These are phyloP conservation scores for Apodemia zela DNA, from an alignment of 2,888 invertebrate species.

Conservation along the genomic window DNA sequence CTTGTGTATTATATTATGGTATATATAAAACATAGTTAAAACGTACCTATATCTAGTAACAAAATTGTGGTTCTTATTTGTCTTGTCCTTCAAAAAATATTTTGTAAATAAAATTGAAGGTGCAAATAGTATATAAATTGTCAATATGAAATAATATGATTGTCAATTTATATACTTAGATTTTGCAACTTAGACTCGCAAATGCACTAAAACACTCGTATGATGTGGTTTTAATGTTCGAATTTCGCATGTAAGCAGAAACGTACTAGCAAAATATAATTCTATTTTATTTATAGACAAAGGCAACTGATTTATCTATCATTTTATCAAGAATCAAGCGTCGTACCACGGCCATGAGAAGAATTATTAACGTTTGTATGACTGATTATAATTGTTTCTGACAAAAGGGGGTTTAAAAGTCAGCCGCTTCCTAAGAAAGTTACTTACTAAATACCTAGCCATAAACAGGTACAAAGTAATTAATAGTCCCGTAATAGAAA, in stretches of 20 bases:
- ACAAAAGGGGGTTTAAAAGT: slow-evolving; percentile 20
- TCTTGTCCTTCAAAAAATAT: too few relatives aligned
- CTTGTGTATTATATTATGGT: too few relatives aligned
- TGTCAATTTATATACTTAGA: neutral
- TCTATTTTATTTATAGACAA: slow-evolving; percentile 25
- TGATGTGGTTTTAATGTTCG: neutral
- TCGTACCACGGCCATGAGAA: slow-evolving; percentile 16
- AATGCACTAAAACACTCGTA: neutral
- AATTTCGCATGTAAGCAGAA: slow-evolving; percentile 19
- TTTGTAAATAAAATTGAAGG: too few relatives aligned
- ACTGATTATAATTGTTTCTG: slow-evolving; percentile 21
- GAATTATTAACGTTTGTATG: slow-evolving; percentile 12
- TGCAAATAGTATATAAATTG: too few relatives aligned
- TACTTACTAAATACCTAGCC: slow-evolving; percentile 31
- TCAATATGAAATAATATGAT: neutral
- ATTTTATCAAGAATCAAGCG: slow-evolving; percentile 8
- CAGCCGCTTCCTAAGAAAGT: slow-evolving; percentile 22
- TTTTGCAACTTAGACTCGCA: slow-evolving; percentile 3
- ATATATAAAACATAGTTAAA: too few relatives aligned
- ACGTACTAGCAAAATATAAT: slow-evolving; percentile 23
- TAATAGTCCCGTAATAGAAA: slow-evolving; percentile 45
- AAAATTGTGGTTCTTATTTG: too few relatives aligned
- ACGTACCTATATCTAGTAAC: too few relatives aligned
- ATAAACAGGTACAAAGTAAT: slow-evolving; percentile 37
- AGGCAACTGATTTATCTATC: slow-evolving; percentile 23